Base-by-base conservation (phyloP, 1,140 invertebrate species). In the Bombus pyrosoma region DNA sequence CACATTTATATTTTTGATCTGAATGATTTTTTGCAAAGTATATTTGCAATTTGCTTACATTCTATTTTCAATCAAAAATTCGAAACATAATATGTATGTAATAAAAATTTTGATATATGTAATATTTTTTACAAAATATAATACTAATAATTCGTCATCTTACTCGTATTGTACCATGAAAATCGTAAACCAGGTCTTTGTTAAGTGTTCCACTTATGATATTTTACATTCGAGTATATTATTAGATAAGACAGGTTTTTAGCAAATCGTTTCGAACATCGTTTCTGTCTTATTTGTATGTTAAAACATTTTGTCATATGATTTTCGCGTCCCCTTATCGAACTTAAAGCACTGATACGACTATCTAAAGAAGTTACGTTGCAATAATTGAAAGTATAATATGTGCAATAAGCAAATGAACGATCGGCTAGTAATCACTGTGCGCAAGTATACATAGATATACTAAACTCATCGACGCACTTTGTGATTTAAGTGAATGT, bases 301-400 rank as follows among this genome's bases (percentile, higher is more conserved):
- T 77, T 85, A 87, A 90, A 69, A 71, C 78, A 64, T 86, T 81
- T 86, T 74, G 41, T 6, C 71, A 75, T 82, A 37, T 41, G 39
- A 85, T 37, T 57, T 22, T 77, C 34, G 2, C 13, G 32, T 32
- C 28, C 6, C 32, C 25, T 84, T 68, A 53, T 83, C 59, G 28
- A 71, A 22, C 68, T 18, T 6, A 15, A 43, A 32, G 22, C 5
- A 15, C 32, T n/a, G 34, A 69, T 43, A 66, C 13, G 32, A 76
- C 39, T 83, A 83, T 64, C 81, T 47, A 4, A 43, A 13, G 8
- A 22, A 22, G 81, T 28, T 22, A 10, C n/a, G 13, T 47, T 34
- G 9, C 39, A 9, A 41, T 22, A n/a, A 43, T 39, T 62, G 13
- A n/a, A 39, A 53, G 34, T 73, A 73, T 10, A 32, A 18, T 64